A percentile compares a stretch with the other conserved stretches of the same genome.
Conservation (phyloP, 2,888 invertebrate species). For the Tenthredo livida region DNA sequence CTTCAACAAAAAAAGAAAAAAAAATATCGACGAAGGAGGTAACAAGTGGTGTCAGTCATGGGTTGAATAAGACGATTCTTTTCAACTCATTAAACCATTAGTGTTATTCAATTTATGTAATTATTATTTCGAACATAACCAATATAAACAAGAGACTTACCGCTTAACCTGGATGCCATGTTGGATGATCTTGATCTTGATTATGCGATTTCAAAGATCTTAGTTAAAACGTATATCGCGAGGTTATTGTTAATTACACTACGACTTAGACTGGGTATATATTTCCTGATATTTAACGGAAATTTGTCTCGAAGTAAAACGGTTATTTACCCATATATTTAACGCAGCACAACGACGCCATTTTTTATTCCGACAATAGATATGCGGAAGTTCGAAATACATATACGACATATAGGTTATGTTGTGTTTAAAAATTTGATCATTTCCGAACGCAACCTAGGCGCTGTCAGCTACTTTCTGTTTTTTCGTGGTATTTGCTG, state of each 20-base stretch:
- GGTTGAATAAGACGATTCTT: not conserved
- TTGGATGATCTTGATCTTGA: not conserved
- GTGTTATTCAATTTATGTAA: not conserved
- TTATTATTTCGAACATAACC: slow-evolving; percentile 5
- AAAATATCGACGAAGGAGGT: not conserved
- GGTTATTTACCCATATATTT: slow-evolving; percentile 17
- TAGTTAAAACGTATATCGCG: not conserved
- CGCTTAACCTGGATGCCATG: slow-evolving; percentile 42
- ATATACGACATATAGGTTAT: not conserved
- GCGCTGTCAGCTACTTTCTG: not conserved
- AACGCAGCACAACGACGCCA: not conserved
- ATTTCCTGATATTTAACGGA: not conserved
- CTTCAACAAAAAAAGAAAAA: not conserved
- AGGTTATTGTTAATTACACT: not conserved
- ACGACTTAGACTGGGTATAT: not conserved
- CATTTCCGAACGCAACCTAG: not conserved
- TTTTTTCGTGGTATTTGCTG: not conserved
- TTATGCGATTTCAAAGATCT: not conserved
- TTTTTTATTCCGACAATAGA: slow-evolving; percentile 13
- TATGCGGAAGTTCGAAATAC: slow-evolving; percentile 3
- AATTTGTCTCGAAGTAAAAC: slow-evolving; percentile 1
- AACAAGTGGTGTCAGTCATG: not conserved
- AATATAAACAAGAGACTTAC: slow-evolving; percentile 35
- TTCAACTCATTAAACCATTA: not conserved
- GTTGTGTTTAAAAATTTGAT: not conserved